These are phyloP conservation scores for Halichondria panicea DNA, from an alignment of 37 sponge, comb jelly and placozoan genomes.

Conservation along the genomic window DNA sequence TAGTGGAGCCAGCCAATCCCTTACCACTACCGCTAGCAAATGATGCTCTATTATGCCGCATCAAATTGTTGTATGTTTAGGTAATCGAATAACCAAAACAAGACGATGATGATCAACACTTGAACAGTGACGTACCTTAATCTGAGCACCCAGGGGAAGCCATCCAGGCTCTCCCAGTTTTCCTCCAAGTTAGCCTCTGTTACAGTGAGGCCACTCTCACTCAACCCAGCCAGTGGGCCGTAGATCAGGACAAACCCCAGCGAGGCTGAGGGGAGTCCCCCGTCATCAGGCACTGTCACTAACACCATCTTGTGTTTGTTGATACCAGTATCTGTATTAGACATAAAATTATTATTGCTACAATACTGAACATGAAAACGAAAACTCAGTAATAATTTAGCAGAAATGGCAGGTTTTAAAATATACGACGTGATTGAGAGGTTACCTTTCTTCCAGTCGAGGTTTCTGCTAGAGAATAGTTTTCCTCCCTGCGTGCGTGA, in stretches of 20 bases:
- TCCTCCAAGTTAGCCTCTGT: constrained; percentile 50
- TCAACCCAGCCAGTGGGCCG: constrained; percentile 73
- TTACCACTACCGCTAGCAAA: no score
- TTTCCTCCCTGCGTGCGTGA: constrained; percentile 25
- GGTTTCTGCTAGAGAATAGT: constrained; percentile 67
- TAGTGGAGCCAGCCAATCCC: no score
- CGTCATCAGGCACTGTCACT: constrained; percentile 58
- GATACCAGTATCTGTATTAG: constrained; percentile 47
- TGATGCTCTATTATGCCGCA: no score
- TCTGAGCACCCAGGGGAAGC: constrained; percentile 61
- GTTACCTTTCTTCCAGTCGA: constrained; percentile 79
- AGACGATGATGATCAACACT: no score
- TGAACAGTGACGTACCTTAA: no score
- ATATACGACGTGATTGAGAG: constrained; percentile 51
- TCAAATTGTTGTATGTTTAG: no score
- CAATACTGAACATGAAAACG: no score
- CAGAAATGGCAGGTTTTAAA: neutral
- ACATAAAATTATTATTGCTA: no score
- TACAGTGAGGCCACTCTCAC: constrained; percentile 28
- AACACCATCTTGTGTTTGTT: constrained; percentile 65
- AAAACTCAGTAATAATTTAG: neutral
- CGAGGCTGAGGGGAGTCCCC: constrained; percentile 46
- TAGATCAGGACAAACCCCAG: constrained; percentile 65
- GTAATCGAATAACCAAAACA: no score
- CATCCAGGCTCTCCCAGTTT: constrained; percentile 42